Percentiles rank a stretch among this genome's conserved stretches.
These are phyloP conservation scores for Synergus gifuensis DNA, from an alignment of 2,888 invertebrate genomes.

Conservation along the genomic window DNA sequence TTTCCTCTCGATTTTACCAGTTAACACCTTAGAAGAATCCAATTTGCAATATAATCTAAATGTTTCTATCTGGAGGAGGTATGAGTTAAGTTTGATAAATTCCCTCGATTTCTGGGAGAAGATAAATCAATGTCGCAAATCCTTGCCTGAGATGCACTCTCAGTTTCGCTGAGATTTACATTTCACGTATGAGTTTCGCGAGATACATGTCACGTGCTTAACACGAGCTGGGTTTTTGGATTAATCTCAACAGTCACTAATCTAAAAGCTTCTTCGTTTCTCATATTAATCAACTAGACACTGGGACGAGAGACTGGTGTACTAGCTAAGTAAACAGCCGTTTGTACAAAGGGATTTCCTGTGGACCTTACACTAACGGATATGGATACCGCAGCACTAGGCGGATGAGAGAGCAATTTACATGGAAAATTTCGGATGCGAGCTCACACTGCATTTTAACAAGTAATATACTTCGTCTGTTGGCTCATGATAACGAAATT, in stretches of 20 bases:
- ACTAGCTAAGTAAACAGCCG: slow-evolving; percentile 23
- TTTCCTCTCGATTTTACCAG: too few species aligned
- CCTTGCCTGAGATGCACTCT: background rate
- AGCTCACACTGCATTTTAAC: slow-evolving; percentile 18
- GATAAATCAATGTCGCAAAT: slow-evolving; percentile 14
- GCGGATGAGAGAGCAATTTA: slow-evolving; percentile 21
- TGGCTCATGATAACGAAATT: slow-evolving; percentile 24
- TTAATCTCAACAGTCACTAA: slow-evolving; percentile 26
- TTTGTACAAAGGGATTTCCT: slow-evolving; percentile 32
- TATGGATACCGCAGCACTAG: slow-evolving; percentile 7
- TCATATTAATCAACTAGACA: slow-evolving; percentile 34
- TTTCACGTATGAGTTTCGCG: slow-evolving; percentile 21
- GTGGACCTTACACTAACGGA: background rate
- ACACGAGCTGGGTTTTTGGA: slow-evolving; percentile 23
- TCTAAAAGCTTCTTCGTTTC: background rate
- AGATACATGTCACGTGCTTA: slow-evolving; percentile 24
- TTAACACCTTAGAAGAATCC: background rate
- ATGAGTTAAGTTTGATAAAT: slow-evolving; percentile 1
- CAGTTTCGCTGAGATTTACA: slow-evolving; percentile 26
- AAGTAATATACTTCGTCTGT: background rate
- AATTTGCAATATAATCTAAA: background rate
- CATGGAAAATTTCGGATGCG: slow-evolving; percentile 26
- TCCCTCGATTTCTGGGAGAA: background rate
- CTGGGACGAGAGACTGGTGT: background rate
- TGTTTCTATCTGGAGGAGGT: background rate